Evolutionary conservation across 2,888 invertebrate genomes (phyloP).

Genomic region (Lysandra coridon): DNA sequence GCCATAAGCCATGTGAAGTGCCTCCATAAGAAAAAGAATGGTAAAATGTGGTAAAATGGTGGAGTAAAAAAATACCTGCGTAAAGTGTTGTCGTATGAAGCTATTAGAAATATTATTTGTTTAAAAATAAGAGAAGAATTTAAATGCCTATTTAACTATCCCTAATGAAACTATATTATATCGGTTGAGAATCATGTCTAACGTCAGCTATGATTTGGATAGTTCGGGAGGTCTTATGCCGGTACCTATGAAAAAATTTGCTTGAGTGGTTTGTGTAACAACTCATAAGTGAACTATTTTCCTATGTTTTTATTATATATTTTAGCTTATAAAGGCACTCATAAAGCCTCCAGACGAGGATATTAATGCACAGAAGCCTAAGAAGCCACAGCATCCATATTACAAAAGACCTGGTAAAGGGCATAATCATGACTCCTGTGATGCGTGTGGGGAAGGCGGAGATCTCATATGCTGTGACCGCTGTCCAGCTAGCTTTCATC

Average conservation of each 20-base stretch:
- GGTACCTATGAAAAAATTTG: slow-evolving; percentile 77
- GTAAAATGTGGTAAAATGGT: too few relatives aligned
- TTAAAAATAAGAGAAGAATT: background rate
- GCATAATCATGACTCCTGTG: slow-evolving; percentile 95
- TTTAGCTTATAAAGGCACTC: slow-evolving; percentile 92
- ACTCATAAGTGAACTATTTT: slow-evolving; percentile 34
- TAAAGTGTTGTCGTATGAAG: background rate
- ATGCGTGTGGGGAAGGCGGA: slow-evolving; percentile 96
- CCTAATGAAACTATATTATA: background rate
- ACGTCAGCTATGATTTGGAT: slow-evolving; percentile 87
- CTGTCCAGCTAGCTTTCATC: slow-evolving; percentile 97
- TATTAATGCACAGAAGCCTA: slow-evolving; percentile 78
- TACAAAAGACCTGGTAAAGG: slow-evolving; percentile 93
- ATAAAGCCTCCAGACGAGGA: slow-evolving; percentile 93
- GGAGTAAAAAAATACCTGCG: background rate
- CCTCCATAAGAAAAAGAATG: too few relatives aligned
- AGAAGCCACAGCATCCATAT: slow-evolving; percentile 88
- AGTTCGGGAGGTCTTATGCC: slow-evolving; percentile 92
- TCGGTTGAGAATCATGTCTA: slow-evolving; percentile 56
- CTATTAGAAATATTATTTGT: background rate
- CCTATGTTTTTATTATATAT: slow-evolving; percentile 42
- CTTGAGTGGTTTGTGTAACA: slow-evolving; percentile 44
- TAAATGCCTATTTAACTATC: background rate
- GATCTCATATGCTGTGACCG: slow-evolving; percentile 97
- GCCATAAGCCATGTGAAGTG: too few relatives aligned